These are phyloP conservation scores for Entomobrya multifasciata DNA, from an alignment of 2,888 invertebrate genomes.

Conservation along the genomic window DNA sequence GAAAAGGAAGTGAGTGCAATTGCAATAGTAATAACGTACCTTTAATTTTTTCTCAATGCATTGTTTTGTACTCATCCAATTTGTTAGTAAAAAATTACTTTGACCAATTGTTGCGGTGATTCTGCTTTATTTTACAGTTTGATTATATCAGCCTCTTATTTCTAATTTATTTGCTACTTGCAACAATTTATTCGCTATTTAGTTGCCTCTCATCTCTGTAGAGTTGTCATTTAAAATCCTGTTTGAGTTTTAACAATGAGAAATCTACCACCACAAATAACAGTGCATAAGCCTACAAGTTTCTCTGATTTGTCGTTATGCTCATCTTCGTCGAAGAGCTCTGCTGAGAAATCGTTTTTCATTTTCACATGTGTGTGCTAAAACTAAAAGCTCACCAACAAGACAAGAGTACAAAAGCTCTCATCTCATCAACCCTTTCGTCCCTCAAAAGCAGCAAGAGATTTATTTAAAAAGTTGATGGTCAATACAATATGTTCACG, in stretches of 20 bases:
- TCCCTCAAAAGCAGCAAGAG: too few species aligned
- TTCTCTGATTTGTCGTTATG: too few species aligned
- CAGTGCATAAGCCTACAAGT: too few species aligned
- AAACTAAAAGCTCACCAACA: not conserved
- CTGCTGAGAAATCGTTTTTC: not conserved
- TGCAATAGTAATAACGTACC: not conserved
- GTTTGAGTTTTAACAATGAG: constrained; percentile 13
- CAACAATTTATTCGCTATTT: constrained; percentile 17
- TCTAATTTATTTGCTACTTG: constrained; percentile 32
- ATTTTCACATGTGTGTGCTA: not conserved
- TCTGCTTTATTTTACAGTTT: constrained; percentile 2
- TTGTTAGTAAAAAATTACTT: constrained; percentile 1
- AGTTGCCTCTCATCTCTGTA: not conserved
- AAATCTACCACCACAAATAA: not conserved
- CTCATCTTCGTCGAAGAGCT: too few species aligned
- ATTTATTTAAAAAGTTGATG: too few species aligned
- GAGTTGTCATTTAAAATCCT: constrained; percentile 35
- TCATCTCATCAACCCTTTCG: too few species aligned
- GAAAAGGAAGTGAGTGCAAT: not conserved
- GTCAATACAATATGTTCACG: not conserved
- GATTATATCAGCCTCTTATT: not conserved
- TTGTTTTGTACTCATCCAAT: not conserved
- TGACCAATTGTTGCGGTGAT: not conserved
- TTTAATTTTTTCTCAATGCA: constrained; percentile 6
- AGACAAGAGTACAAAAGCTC: too few species aligned